A percentile compares a stretch with the other conserved stretches of the same genome.
phyloP scores from a whole-genome alignment of 2,888 invertebrate genomes.

The Amphimallon solstitiale region DNA sequence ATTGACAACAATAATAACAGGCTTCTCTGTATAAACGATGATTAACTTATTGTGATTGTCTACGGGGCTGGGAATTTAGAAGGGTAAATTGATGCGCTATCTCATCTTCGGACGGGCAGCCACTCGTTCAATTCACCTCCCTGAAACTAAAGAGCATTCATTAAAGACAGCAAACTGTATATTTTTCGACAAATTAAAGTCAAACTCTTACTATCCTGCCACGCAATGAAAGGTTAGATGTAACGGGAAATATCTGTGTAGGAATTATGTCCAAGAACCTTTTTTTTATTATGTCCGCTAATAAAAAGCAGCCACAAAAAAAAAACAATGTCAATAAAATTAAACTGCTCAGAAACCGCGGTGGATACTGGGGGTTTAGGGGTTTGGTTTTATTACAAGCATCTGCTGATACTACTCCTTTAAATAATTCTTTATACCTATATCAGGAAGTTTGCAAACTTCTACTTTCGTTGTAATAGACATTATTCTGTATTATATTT shows the following conservation, averaged over 20 bases:
- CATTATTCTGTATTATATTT: no score
- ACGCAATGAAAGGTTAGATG: not conserved
- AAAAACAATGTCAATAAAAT: constrained; percentile 6
- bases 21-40: constrained; percentile 48
- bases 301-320: constrained; percentile 3
- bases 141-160: constrained; percentile 54
- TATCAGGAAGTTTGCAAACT: no score
- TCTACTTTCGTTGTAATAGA: no score
- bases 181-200: not conserved
- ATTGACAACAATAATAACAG: constrained; percentile 52
- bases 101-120: constrained; percentile 58
- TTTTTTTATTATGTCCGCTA: constrained; percentile 1
- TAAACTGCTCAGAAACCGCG: constrained; percentile 9
- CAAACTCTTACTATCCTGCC: no score
- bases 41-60: constrained; percentile 56
- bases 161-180: constrained; percentile 2
- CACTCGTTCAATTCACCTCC: constrained; percentile 56
- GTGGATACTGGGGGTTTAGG: not conserved
- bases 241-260: not conserved
- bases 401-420: not conserved
- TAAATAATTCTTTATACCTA: not conserved
- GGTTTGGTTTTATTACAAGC: not conserved
- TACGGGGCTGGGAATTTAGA: constrained; percentile 55
- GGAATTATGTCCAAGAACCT: not conserved
- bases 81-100: constrained; percentile 44